These are phyloP conservation scores for Lerema accius DNA, from an alignment of 1,140 invertebrate genomes.

Conservation along the genomic window DNA sequence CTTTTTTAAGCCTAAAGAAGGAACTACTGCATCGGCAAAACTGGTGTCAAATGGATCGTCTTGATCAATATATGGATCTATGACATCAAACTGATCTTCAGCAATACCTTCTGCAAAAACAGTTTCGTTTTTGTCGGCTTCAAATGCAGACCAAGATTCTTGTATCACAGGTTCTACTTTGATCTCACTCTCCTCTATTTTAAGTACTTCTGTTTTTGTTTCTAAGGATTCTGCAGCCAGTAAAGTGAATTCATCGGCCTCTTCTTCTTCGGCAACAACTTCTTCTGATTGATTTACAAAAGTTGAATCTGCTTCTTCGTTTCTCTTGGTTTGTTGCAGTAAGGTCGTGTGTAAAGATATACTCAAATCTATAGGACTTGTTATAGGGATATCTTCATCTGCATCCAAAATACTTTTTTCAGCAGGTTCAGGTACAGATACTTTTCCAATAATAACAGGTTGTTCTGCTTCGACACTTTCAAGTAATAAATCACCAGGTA, in stretches of 20 bases:
- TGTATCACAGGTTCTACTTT: conserved; percentile 72
- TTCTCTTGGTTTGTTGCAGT: conserved; percentile 71
- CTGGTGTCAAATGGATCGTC: conserved; percentile 94
- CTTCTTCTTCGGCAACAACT: conserved; percentile 71
- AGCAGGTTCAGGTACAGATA: conserved; percentile 43
- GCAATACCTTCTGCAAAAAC: conserved; percentile 91
- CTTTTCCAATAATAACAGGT: conserved; percentile 7
- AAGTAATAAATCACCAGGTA: conserved; percentile 86
- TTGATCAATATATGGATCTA: conserved; percentile 69
- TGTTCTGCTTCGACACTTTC: conserved; percentile 85
- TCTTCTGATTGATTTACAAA: conserved; percentile 38
- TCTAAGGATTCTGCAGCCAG: conserved; percentile 88
- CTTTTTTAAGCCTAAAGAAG: conserved; percentile 73
- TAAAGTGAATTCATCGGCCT: conserved; percentile 89
- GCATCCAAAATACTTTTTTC: conserved; percentile 89
- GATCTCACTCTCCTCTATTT: conserved; percentile 63
- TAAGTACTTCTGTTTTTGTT: conserved; percentile 79
- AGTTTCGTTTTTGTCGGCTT: conserved; percentile 92
- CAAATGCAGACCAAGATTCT: conserved; percentile 85
- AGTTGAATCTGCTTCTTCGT: conserved; percentile 53
- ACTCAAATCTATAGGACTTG: conserved; percentile 85
- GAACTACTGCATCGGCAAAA: conserved; percentile 90
- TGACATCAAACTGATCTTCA: conserved; percentile 73
- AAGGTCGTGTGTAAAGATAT: conserved; percentile 84
- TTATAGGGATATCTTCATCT: conserved; percentile 86